These are phyloP conservation scores for Charina bottae DNA, from an alignment of 2,113 vertebrate species.

Conservation along the genomic window DNA sequence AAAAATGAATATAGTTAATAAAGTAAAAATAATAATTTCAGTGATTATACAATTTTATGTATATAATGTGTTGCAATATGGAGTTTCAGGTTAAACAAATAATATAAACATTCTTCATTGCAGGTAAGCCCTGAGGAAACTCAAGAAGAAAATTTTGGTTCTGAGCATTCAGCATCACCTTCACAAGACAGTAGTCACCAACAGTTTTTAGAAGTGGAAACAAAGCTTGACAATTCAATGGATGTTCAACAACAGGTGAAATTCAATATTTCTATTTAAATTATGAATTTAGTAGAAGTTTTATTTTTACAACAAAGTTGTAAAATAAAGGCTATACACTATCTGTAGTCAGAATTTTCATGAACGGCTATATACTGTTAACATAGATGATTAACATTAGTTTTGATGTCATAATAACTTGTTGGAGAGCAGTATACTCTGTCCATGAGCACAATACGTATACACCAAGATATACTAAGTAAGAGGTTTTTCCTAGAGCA, in stretches of 20 bases:
- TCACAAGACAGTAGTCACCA: conserved; percentile 88
- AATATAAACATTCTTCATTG: not conserved
- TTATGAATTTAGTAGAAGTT: conserved; percentile 19
- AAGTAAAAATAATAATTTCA: not conserved
- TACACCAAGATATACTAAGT: not conserved
- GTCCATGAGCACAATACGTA: not conserved
- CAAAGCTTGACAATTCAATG: conserved; percentile 91
- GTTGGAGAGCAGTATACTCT: not conserved
- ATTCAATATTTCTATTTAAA: conserved; percentile 26
- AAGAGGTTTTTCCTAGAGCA: not conserved
- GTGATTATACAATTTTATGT: not conserved
- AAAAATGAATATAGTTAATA: not conserved
- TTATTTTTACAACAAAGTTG: not conserved
- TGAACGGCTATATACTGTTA: not conserved
- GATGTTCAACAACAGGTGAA: conserved; percentile 96
- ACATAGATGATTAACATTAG: not conserved
- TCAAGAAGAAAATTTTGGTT: conserved; percentile 89
- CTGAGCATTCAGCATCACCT: conserved; percentile 84
- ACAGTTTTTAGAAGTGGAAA: conserved; percentile 86
- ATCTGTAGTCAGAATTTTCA: not conserved
- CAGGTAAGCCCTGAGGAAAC: conserved; percentile 82
- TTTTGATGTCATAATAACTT: not conserved
- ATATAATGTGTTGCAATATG: not conserved
- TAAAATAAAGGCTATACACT: not conserved
- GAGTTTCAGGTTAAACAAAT: not conserved